Base-by-base conservation (phyloP, 2,797 vertebrate genomes). In the Alca torda region DNA sequence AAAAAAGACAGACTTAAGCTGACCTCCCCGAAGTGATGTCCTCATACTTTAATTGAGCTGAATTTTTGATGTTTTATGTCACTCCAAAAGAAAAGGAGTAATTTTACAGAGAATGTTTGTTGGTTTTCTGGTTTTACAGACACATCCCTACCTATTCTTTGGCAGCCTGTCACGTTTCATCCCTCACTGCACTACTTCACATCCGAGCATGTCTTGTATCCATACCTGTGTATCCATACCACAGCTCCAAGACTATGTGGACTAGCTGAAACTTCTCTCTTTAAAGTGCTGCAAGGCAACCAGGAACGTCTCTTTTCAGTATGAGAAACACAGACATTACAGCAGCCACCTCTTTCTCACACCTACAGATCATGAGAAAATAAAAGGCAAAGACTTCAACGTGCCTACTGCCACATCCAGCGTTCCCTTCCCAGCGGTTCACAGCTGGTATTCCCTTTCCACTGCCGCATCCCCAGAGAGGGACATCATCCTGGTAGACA, bases 1-100 rank as follows among this genome's bases (percentile, higher is more conserved):
- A 93, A 96, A 95, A 91, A 89, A 85, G 95, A 93, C 95, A 94
- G 90, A 72, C 84, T 93, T 87, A 67, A 93, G 75, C 91, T 96
- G 96, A 96, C 94, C 96, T 96, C 82, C 75, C 64, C 0, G 3
- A 94, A 96, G 84, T 37, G 75, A 93, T 93, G 95, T 90, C 84
- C 92, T 96, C 93, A 95, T 86, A 54, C 94, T 93, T 92, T 89
- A 94, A 85, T 95, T 96, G 89, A 93, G 78, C 87, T 80, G 83
- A 87, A 94, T 92, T 94, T 94, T 89, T 95, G 8, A 93, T 68
- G 91, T 35, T 95, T 91, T 94, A 96, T 92, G 91, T 95, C 93
- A 96, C 37, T 50, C 78, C 68, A 72, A 90, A 48, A 8, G 25
- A 74, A 93, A 91, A 80, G 56, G 53, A 83, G 16, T 70, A 23